Base-by-base conservation (phyloP, 92 coral and sea anemone genomes). In the Zoanthus sociatus region DNA sequence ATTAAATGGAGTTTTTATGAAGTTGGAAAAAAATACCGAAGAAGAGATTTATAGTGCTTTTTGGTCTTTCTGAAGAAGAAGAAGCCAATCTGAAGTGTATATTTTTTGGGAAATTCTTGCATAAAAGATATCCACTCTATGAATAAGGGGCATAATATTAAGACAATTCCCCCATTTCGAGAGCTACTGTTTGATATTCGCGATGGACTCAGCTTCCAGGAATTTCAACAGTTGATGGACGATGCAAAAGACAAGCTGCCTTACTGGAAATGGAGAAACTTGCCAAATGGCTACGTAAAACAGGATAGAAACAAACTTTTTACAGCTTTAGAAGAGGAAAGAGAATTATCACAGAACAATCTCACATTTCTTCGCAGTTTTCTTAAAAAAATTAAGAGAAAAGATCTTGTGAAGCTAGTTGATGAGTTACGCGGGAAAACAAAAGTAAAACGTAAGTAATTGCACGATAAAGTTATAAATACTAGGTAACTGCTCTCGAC, bases 301-400 rank as follows among this genome's bases (percentile, higher is more conserved):
- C 73, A 50, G 64, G 10, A 79, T 50, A 79, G 84, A 63, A 79
- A 79, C 73, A 37, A 42, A n/a, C 84, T 79, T 20, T 79, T 79
- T 47, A 79, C 60, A n/a, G 84, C 84, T 2, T 79, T 79, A 26
- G 84, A 79, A 61, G 84, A 79, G 58, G 61, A 73, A 9, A 73
- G 73, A 79, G 73, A 20, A 0, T 64, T 79, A 60, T 54, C 73
- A 18, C 55, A 37, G 18, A 44, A 79, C 30, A 60, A 79, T 64
- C 54, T 79, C 16, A 45, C 44, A 4, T 79, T 79, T 42, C 84
- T 79, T 61, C 84, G 73, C 58, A 64, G 56, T 26, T 63, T 42
- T 1, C 84, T 79, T 5, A 16, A 33, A 21, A 42, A 79, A 47
- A 32, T 79, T 42, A 60, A 60, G 14, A 53, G 84, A 18, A 11